These are phyloP conservation scores for Globicephala melas DNA, from an alignment of 2,113 vertebrate species.

Conservation along the genomic window DNA sequence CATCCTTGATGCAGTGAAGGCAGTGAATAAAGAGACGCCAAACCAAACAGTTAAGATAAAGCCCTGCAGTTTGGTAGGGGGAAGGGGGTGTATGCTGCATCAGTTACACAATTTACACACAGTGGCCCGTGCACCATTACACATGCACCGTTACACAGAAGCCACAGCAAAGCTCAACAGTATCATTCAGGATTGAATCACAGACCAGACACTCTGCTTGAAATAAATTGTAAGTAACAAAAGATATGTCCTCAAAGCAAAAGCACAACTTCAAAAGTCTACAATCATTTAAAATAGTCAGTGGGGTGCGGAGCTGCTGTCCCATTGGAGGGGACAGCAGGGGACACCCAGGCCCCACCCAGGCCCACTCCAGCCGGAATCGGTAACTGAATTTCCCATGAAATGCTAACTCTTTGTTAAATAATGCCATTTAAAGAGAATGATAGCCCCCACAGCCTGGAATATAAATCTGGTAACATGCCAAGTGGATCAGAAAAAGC, in stretches of 20 bases:
- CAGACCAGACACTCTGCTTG: background rate
- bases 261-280: background rate
- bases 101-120: background rate
- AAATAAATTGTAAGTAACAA: background rate
- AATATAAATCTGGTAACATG: conserved; percentile 73
- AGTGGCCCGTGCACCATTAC: background rate
- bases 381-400: conserved; percentile 71
- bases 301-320: background rate
- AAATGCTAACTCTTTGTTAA: conserved; percentile 76
- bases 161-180: background rate
- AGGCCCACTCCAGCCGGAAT: conserved; percentile 42
- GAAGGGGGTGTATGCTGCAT: background rate
- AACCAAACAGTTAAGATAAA: background rate
- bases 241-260: background rate
- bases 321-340: conserved; percentile 51
- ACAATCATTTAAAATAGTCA: background rate
- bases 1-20: background rate
- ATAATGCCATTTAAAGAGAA: conserved; percentile 72
- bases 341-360: background rate
- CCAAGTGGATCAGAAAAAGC: conserved; percentile 79
- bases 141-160: background rate
- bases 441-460: conserved; percentile 74
- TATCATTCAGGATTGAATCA: background rate
- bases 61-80: background rate
- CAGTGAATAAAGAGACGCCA: background rate